Base-by-base conservation (phyloP, 2,797 vertebrate genomes). In the Graptemys geographica region DNA sequence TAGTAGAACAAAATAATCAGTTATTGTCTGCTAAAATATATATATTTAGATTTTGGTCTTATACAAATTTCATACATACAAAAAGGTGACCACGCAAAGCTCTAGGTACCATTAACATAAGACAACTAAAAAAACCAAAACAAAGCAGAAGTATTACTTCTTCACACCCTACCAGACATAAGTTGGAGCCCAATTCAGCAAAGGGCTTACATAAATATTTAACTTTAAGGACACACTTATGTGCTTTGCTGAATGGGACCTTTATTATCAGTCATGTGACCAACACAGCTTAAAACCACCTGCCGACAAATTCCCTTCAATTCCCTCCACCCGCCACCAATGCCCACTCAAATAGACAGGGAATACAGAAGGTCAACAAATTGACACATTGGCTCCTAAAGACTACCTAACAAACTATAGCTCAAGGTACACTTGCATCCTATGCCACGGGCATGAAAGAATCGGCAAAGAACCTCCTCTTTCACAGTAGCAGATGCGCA, bases 41-140 rank as follows among this genome's bases (percentile, higher is more conserved):
- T 7, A 27, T 78, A 8, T 15, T 89, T 89, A 11, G 4, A 18
- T 74, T 92, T 83, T 84, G 8, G 28, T 51, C 11, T 74, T 55
- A 79, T 11, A 41, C 1, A 52, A 16, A 51, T 41, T 33, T 49
- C 8, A 15, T 18, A 28, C 4, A 4, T 11, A 12, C 6, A 11
- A 51, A 81, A 41, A 83, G 33, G 3, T 15, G 5, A 21, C 11
- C 69, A 51, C 57, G 59, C 18, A 84, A 83, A 86, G 2, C 1
- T 2, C 8, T 44, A 0, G 8, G 5, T 69, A n/a, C 1, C 52
- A 44, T 83, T 90, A 80, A 72, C 9, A n/a, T 25, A 55, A 10
- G 1, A 56, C 2, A 81, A 12, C 0, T 21, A 49, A 9, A 49
- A 52, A 33, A 55, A 55, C 4, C 3, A 1, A 87, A 83, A 1